Base-by-base conservation (phyloP, 2,113 vertebrate species). In the Nothobranchius furzeri region DNA sequence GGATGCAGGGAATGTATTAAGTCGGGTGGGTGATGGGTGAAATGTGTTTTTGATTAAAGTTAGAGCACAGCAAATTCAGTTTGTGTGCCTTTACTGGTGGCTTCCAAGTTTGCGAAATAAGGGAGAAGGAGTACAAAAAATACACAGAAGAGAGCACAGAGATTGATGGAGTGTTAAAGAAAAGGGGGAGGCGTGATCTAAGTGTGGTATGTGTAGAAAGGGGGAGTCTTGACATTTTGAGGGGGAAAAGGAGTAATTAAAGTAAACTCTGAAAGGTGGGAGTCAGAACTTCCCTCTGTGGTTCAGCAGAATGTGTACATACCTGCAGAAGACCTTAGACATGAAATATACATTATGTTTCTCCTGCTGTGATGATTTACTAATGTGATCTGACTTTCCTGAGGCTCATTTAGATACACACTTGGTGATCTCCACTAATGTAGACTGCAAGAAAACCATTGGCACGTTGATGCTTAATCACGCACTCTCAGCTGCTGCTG, bases 11-110 rank as follows among this genome's bases (percentile, higher is more conserved):
- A 86, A 74, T 49, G 11, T 75, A 69, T 54, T 63, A 53, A 35
- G 60, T 63, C 45, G 56, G 57, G 68, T 49, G 50, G 58, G 55
- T 51, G 74, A 76, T 57, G 73, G 66, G 65, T 59, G 60, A 87
- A 93, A 91, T 92, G 87, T 94, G 93, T 91, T 92, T 93, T 90
- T 70, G 75, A 92, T 93, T 92, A 90, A 78, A 81, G 76, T 73
- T 64, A 69, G 76, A 92, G 79, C 83, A 88, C 78, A 85, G 84
- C 72, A 56, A 84, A 81, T 91, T 68, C 65, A 71, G 81, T 90
- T 89, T 91, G 79, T 87, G 82, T 71, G 70, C 83, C 78, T 75
- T 85, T 87, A 66, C 79, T 73, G 60, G 59, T 62, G 76, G 75
- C 80, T 84, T 91, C 85, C 87, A 85, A 84, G 78, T 89, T 90